Base-by-base conservation (phyloP, 1,140 invertebrate species). In the Hyles vespertilio region DNA sequence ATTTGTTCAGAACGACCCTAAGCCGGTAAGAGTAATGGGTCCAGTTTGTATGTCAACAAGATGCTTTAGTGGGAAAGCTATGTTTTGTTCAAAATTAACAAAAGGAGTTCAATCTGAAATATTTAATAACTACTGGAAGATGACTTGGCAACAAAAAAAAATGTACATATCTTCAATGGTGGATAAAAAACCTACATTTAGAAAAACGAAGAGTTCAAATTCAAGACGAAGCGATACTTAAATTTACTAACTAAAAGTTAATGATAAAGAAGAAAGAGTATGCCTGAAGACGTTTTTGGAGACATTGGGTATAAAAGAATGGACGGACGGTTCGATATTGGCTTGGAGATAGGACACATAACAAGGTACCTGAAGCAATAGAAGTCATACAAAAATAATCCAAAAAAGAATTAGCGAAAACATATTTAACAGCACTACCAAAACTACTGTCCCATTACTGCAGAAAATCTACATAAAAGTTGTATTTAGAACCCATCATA, bases 221-320 rank as follows among this genome's bases (percentile, higher is more conserved):
- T 69, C 64, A 47, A 69, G 64, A 63, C 67, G 67, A 45, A 50
- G 36, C 22, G 40, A 55, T 56, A 67, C 70, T 36, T 65, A 67
- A 67, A 5, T 52, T 4, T 73, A 70, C 32, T 70, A 59, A 61
- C 51, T 70, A 58, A 51, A 67, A 59, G n/a, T 70, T n/a, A 32
- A 70, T 66, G 56, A 54, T 34, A 58, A 67, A 60, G 70, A 70
- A 32, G 57, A 56, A 46, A 72, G 59, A 64, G 70, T 73, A 62
- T 70, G 70, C 40, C 58, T 63, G 32, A 70, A 70, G 12, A 67
- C 67, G 49, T 73, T 73, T 61, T 33, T 73, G 34, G 60, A 8
- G 32, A 73, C 70, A 44, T 51, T 73, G 40, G 70, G 65, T 7
- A 36, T 36, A 36, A 36, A 36, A 36, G 36, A 36, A 36, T 36